phyloP scores from a whole-genome alignment of 2,113 vertebrate genomes.

The Sander lucioperca region DNA sequence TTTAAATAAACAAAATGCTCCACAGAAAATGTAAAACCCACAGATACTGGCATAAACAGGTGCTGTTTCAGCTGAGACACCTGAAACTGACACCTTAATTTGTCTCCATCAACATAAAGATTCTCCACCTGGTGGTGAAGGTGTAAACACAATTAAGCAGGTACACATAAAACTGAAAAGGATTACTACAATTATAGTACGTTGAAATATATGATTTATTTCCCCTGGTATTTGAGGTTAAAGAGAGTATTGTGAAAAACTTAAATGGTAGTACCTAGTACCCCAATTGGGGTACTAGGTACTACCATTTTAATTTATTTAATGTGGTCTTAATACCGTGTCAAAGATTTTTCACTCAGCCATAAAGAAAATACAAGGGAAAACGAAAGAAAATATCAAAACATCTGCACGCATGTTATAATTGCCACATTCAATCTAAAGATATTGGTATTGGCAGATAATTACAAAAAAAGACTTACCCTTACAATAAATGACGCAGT shows the following conservation, averaged over 20 bases:
- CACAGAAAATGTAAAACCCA: not conserved
- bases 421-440: not conserved
- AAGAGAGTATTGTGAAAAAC: not conserved
- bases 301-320: no score
- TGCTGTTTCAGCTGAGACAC: not conserved
- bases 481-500: no score
- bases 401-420: not conserved
- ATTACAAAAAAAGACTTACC: no score
- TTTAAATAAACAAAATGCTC: not conserved
- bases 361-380: not conserved
- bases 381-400: not conserved
- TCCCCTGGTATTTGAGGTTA: not conserved
- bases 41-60: not conserved
- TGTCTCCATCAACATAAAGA: not conserved
- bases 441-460: not conserved
- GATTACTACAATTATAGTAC: not conserved
- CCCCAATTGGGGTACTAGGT: no score
- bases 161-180: not conserved
- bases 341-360: not conserved
- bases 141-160: not conserved
- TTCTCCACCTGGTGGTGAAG: not conserved
- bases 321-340: not conserved
- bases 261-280: not conserved
- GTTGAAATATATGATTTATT: not conserved
- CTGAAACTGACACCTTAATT: not conserved